phyloP scores from a whole-genome alignment of 2,888 invertebrate species.

The Mesopsocus fuscifrons region DNA sequence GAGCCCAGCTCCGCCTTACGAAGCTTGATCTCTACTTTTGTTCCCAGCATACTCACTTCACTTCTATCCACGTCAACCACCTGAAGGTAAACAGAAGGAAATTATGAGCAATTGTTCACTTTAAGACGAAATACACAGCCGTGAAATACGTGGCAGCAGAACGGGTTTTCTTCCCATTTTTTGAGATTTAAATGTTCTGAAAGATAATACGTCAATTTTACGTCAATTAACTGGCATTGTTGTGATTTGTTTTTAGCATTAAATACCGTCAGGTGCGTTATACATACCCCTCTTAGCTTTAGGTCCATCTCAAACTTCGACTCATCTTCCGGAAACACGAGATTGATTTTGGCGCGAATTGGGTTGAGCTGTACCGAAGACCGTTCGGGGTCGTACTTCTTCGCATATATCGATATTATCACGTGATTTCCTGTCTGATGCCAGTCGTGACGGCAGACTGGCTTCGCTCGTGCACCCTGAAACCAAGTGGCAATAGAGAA shows the following conservation, averaged over 20 bases:
- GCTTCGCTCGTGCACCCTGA: slow-evolving; percentile 33
- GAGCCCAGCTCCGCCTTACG: slow-evolving; percentile 67
- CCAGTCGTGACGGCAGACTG: slow-evolving; percentile 80
- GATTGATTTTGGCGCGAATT: slow-evolving; percentile 49
- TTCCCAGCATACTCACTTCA: slow-evolving; percentile 57
- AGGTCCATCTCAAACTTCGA: slow-evolving; percentile 54
- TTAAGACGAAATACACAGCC: too few relatives aligned
- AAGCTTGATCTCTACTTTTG: slow-evolving; percentile 84
- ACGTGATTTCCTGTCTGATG: slow-evolving; percentile 79
- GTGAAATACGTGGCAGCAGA: too few relatives aligned
- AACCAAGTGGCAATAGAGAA: background rate
- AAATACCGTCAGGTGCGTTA: too few relatives aligned
- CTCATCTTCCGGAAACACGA: slow-evolving; percentile 63
- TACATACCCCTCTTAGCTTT: slow-evolving; percentile 62
- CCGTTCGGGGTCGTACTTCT: slow-evolving; percentile 61
- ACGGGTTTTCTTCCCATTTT: too few relatives aligned
- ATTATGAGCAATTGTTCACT: too few relatives aligned
- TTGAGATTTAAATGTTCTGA: too few relatives aligned
- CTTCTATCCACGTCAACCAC: slow-evolving; percentile 52
- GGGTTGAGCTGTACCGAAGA: slow-evolving; percentile 69
- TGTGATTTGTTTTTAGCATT: too few relatives aligned
- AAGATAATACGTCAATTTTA: too few relatives aligned
- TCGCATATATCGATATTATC: slow-evolving; percentile 76
- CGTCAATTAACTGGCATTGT: too few relatives aligned
- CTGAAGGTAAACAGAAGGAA: slow-evolving; percentile 29